These are phyloP conservation scores for Rhaphigaster nebulosa DNA, from an alignment of 2,888 invertebrate species.

Conservation along the genomic window DNA sequence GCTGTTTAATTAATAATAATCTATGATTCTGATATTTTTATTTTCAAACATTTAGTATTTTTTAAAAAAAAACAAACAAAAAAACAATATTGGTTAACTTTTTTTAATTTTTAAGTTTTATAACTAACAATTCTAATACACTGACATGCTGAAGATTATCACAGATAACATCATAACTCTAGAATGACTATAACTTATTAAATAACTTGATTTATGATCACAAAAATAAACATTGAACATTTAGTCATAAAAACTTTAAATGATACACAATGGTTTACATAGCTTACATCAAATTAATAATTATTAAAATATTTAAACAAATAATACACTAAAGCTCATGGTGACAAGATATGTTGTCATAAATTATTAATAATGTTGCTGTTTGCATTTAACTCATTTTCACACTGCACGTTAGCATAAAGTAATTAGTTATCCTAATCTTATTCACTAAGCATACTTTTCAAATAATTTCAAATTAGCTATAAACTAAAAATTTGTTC, in stretches of 20 bases:
- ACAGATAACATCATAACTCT: conserved; percentile 53
- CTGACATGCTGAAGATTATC: conserved; percentile 55
- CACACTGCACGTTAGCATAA: neutral
- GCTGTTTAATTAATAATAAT: neutral
- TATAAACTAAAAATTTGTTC: conserved; percentile 27
- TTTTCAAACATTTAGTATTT: neutral
- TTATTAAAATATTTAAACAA: neutral
- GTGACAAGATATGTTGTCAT: conserved; percentile 51
- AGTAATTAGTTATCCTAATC: neutral
- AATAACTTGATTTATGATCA: conserved; percentile 56
- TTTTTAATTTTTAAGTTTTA: conserved; percentile 24
- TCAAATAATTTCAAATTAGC: conserved; percentile 1
- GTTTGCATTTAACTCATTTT: neutral
- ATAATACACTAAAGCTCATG: conserved; percentile 44
- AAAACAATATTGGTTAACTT: conserved; percentile 44
- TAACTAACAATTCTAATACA: conserved; percentile 38
- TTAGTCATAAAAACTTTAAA: conserved; percentile 51
- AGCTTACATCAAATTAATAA: conserved; percentile 45
- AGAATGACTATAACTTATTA: conserved; percentile 42
- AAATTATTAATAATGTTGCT: neutral
- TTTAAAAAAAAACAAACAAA: neutral
- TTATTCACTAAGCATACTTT: conserved; percentile 17
- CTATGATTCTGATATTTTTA: neutral
- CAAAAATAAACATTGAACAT: conserved; percentile 57
- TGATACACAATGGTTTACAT: conserved; percentile 21